Evolutionary conservation across 1,140 invertebrate species (phyloP), one percentile per base, ranked within the genome.

Genomic region (Muscidifurax raptorellus): DNA sequence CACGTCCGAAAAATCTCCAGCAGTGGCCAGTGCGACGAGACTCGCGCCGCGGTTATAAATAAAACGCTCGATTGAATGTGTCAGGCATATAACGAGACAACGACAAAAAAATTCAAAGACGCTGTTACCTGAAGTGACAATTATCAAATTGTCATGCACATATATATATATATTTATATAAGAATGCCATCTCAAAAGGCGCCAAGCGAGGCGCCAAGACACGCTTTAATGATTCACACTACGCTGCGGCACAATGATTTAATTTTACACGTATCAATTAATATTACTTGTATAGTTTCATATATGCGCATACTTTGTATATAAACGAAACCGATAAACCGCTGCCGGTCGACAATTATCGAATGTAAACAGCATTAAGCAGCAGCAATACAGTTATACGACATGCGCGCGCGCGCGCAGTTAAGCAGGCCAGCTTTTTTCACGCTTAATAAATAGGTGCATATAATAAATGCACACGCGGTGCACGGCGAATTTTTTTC

Each of bases 391-490:
- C 52, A 4, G 52, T 59, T 59, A 59, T 59, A 59, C 18, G 22
- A 59, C 52, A n/a, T 10, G 36, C 36, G 7, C 36, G 36, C 10
- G n/a, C 36, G 6, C 52, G 25, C 18, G 28, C 28, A 59, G 44
- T 76, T 76, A 52, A 76, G 47, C 28, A 30, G 28, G 36, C 3
- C 15, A 15, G 66, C 18, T 78, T 78, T 32, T 78, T 78, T 64
- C 76, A 78, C 52, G 76, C 52, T 78, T 36, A 78, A 64, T 32
- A 78, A n/a, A 78, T 78, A 66, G 27, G 32, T 78, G 10, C 15
- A 36, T n/a, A 36, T n/a, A 78, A 78, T 78, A 78, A 64, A 82
- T 32, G n/a, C n/a, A 59, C n/a, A 10, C 18, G 27, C 6, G n/a
- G 13, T 25, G 66, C 15, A 77, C 69, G 74, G 52, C 18, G 7